These are phyloP conservation scores for Latrodectus geometricus DNA, from an alignment of 1,140 invertebrate genomes.

Conservation along the genomic window DNA sequence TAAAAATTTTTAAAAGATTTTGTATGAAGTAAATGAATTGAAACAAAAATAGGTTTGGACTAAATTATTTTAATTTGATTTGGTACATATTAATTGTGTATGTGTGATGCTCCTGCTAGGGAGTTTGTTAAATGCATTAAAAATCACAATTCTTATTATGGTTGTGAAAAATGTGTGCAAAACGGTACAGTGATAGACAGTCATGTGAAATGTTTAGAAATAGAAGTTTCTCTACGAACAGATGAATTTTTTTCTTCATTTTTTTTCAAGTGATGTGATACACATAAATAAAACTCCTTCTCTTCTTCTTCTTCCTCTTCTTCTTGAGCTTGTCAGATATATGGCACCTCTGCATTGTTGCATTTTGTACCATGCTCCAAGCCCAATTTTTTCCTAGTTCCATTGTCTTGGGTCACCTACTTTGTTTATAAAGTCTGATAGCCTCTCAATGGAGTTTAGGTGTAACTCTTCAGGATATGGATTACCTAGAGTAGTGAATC, in stretches of 20 bases:
- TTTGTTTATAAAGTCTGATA: too few species aligned
- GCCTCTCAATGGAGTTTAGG: too few species aligned
- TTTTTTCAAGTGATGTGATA: background rate
- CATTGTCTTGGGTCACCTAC: too few species aligned
- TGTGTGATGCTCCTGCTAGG: slow-evolving; percentile 9
- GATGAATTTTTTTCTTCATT: background rate
- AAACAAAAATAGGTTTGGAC: background rate
- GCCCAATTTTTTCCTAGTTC: too few species aligned
- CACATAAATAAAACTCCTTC: background rate
- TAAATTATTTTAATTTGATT: background rate
- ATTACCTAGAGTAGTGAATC: too few species aligned
- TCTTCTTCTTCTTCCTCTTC: too few species aligned
- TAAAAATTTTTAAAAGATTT: background rate
- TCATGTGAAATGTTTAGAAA: background rate
- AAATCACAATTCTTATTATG: background rate
- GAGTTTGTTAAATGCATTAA: background rate
- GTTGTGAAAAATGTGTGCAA: background rate
- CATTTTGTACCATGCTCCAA: too few species aligned
- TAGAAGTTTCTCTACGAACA: background rate
- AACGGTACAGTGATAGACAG: background rate
- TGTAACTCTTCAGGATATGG: too few species aligned
- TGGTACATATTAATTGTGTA: background rate
- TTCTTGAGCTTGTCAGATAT: too few species aligned
- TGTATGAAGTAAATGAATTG: background rate
- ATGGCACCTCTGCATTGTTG: too few species aligned